Percentiles rank a stretch among this genome's conserved stretches.
These are phyloP conservation scores for Imbricaverruca yamaguchii DNA, from an alignment of 2,888 invertebrate genomes.

Conservation along the genomic window DNA sequence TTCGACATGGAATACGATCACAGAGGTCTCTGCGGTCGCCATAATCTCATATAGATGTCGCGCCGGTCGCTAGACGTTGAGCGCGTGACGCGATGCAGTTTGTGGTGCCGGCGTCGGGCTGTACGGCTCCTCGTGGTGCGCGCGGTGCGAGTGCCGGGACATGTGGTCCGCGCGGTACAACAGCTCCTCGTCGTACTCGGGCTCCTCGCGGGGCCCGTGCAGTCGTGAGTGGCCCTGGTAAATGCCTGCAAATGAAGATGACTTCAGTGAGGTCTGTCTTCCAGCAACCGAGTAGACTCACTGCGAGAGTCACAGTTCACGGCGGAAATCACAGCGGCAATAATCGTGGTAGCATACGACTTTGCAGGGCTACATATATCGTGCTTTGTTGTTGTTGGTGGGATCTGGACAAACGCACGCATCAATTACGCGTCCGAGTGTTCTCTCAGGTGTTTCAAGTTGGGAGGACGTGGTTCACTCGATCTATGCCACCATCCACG, in stretches of 20 bases:
- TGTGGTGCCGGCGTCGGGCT: constrained; percentile 33
- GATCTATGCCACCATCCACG: no score
- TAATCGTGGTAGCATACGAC: no score
- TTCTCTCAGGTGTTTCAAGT: no score
- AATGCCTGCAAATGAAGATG: background rate
- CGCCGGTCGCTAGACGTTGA: constrained; percentile 32
- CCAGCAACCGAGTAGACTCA: no score
- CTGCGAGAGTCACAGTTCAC: background rate
- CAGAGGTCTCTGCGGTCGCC: background rate
- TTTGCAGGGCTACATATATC: no score
- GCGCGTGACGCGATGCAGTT: constrained; percentile 32
- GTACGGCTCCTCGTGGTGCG: constrained; percentile 29
- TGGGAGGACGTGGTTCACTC: no score
- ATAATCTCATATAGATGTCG: background rate
- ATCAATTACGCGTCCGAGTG: no score
- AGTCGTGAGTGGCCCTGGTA: background rate
- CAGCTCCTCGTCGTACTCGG: background rate
- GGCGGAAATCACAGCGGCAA: background rate
- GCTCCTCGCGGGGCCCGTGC: background rate
- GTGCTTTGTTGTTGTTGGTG: no score
- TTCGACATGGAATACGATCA: background rate
- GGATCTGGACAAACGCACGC: no score
- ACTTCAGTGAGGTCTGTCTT: background rate
- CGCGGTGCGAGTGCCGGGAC: constrained; percentile 20
- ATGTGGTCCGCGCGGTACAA: constrained; percentile 24